Evolutionary conservation across 2,113 vertebrate genomes (phyloP).

Genomic region (Promerops cafer): DNA sequence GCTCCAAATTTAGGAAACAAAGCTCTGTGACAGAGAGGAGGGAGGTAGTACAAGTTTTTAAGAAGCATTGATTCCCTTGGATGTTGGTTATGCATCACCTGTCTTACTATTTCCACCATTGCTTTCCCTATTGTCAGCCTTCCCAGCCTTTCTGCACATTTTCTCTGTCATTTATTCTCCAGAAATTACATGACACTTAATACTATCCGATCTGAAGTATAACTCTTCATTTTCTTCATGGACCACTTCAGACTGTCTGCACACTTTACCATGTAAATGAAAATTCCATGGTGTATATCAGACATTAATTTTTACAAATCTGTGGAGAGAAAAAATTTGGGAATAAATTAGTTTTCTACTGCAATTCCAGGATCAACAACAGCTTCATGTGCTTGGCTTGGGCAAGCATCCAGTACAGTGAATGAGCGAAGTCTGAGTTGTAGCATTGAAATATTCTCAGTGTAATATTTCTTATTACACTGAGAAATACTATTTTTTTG

Average conservation of each 20-base stretch:
- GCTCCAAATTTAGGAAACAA: background rate
- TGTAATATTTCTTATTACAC: no score
- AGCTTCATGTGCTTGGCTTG: background rate
- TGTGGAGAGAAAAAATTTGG: background rate
- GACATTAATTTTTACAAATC: background rate
- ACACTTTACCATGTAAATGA: fast-evolving
- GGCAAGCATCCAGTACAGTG: background rate
- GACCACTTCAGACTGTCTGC: background rate
- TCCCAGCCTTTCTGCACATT: background rate
- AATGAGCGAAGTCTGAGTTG: background rate
- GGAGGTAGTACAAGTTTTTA: background rate
- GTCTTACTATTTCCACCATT: background rate
- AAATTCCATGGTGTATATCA: background rate
- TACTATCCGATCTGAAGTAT: background rate
- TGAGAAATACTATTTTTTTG: background rate
- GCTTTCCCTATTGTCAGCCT: background rate
- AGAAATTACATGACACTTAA: background rate
- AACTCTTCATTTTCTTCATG: background rate
- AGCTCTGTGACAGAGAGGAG: background rate
- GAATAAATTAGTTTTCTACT: background rate
- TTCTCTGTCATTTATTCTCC: background rate
- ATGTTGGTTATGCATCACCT: background rate
- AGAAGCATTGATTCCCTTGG: background rate
- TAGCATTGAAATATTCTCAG: no score
- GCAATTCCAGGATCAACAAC: background rate